A percentile compares a stretch with the other conserved stretches of the same genome.
Conservation (phyloP, 2,797 vertebrate genomes). For the Peromyscus attwateri region DNA sequence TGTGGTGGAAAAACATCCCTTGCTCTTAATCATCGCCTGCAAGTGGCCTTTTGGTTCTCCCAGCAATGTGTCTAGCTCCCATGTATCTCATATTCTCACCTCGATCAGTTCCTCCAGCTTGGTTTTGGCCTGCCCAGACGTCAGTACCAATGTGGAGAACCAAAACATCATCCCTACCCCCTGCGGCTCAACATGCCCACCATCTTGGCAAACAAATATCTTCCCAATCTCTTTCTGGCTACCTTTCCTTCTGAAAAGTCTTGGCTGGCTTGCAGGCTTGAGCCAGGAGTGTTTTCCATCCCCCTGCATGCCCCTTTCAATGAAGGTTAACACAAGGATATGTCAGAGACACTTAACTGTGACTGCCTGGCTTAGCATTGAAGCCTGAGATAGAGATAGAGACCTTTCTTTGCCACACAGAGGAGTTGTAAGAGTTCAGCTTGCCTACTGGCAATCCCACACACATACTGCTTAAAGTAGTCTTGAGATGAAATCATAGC, state of each 20-base stretch:
- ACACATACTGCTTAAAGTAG: neutral
- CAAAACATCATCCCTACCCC: neutral
- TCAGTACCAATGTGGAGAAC: neutral
- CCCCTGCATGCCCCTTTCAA: neutral
- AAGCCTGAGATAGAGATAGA: neutral
- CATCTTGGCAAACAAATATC: neutral
- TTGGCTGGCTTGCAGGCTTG: neutral
- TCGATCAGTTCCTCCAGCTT: neutral
- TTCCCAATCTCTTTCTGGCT: neutral
- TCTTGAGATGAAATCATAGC: neutral
- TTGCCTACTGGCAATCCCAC: neutral
- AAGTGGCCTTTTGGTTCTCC: neutral
- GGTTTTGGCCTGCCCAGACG: neutral
- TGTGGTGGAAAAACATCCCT: neutral
- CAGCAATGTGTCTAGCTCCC: neutral
- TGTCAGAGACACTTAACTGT: too few species aligned
- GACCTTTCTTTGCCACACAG: neutral
- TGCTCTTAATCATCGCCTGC: neutral
- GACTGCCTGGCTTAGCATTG: neutral
- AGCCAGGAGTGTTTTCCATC: neutral
- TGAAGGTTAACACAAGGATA: neutral
- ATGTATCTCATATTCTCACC: neutral
- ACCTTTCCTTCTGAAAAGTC: neutral
- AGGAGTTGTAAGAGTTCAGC: neutral
- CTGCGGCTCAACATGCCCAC: fast-evolving